Conservation (phyloP, 2,888 invertebrate species). For the Erannis defoliaria region DNA sequence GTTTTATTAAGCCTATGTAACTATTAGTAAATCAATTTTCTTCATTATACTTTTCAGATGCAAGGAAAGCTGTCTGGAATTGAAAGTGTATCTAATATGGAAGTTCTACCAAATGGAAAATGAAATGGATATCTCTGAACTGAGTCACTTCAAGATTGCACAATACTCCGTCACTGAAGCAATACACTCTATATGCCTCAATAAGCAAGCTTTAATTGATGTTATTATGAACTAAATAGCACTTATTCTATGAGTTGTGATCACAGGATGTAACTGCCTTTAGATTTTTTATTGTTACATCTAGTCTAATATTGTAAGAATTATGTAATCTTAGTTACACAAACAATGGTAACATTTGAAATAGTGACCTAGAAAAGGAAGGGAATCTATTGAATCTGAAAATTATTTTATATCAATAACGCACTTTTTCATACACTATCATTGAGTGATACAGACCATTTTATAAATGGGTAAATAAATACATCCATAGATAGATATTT, state of each 20-base stretch:
- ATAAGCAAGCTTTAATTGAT: slow-evolving; percentile 41
- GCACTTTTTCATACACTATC: too few species aligned
- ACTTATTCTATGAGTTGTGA: slow-evolving; percentile 20
- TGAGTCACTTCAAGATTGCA: slow-evolving; percentile 22
- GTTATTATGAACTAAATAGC: slow-evolving; percentile 20
- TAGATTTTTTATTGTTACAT: slow-evolving; percentile 25
- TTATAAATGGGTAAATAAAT: too few species aligned
- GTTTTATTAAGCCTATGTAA: too few species aligned
- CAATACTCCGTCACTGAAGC: slow-evolving; percentile 32
- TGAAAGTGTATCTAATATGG: not conserved
- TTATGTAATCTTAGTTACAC: not conserved
- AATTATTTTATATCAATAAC: too few species aligned
- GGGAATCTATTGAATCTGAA: too few species aligned
- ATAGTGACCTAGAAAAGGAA: too few species aligned
- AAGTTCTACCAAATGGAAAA: not conserved
- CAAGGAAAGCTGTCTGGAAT: slow-evolving; percentile 5
- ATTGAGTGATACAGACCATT: too few species aligned
- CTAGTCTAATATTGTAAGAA: not conserved
- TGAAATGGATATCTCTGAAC: slow-evolving; percentile 10
- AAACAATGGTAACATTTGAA: too few species aligned
- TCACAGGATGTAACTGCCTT: slow-evolving; percentile 17
- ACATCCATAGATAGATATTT: too few species aligned
- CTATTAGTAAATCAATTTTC: too few species aligned
- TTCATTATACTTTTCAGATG: not conserved
- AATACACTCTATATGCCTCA: slow-evolving; percentile 37